Percentiles rank a stretch among this genome's conserved stretches.
phyloP scores from a whole-genome alignment of 2,113 vertebrate genomes.

The Pungitius pungitius region DNA sequence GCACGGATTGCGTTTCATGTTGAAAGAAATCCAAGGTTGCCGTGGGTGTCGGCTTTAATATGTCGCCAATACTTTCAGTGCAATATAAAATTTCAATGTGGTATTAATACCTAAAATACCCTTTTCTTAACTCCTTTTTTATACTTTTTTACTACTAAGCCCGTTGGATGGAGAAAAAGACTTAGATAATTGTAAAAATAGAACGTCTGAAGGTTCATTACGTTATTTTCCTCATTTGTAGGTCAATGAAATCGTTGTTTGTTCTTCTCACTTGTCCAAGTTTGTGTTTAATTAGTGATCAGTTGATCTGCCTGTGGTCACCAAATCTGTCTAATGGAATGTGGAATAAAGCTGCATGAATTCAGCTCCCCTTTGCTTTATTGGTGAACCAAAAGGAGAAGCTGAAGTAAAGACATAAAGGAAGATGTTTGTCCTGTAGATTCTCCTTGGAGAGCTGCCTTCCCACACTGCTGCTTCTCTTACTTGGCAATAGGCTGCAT shows the following conservation, averaged over 20 bases:
- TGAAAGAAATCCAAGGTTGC: conserved; percentile 27
- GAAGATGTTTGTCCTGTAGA: conserved; percentile 6
- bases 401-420: not conserved
- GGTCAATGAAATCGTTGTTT: conserved; percentile 18
- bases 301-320: conserved; percentile 35
- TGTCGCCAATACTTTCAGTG: conserved; percentile 61
- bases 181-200: conserved; percentile 31
- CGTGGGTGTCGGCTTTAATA: conserved; percentile 23
- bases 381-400: not conserved
- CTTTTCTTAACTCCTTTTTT: conserved; percentile 74
- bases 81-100: conserved; percentile 72
- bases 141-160: conserved; percentile 80
- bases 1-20: conserved; percentile 44
- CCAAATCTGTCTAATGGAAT: conserved; percentile 42
- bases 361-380: conserved; percentile 28
- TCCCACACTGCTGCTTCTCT: conserved; percentile 39
- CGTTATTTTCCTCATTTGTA: conserved; percentile 29
- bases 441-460: conserved; percentile 6
- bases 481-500: conserved; percentile 50
- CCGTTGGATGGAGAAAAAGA: conserved; percentile 37
- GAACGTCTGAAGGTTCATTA: conserved; percentile 36
- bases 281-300: conserved; percentile 46
- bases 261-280: conserved; percentile 40
- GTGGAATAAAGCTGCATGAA: conserved; percentile 76
- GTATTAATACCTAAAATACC: conserved; percentile 44